Conservation (phyloP, 2,113 vertebrate species). For the Bostrychus sinensis region DNA sequence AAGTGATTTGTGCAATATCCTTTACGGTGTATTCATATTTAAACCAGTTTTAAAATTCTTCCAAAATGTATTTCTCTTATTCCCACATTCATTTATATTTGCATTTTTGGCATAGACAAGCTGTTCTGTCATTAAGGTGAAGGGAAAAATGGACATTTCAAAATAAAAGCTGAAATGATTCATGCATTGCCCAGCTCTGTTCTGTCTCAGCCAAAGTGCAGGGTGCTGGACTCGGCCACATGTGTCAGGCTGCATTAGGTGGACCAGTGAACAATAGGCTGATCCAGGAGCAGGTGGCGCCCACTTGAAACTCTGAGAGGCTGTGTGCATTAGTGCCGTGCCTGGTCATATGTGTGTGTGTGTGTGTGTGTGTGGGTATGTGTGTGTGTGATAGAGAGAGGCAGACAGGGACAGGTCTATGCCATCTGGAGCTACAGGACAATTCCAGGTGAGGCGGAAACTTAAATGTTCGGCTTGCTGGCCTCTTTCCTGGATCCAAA, state of each 20-base stretch:
- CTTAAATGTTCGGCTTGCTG: slow-evolving; percentile 55
- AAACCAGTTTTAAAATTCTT: background rate
- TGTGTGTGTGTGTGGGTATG: slow-evolving; percentile 15
- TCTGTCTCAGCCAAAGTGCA: slow-evolving; percentile 60
- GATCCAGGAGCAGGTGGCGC: slow-evolving; percentile 73
- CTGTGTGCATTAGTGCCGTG: slow-evolving; percentile 47
- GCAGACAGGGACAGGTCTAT: slow-evolving; percentile 37
- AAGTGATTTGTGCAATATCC: background rate
- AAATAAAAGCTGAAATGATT: slow-evolving; percentile 57
- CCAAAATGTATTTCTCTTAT: background rate
- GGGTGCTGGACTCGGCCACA: slow-evolving; percentile 63
- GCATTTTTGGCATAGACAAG: slow-evolving; percentile 12
- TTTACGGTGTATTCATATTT: background rate
- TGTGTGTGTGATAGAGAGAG: slow-evolving; percentile 22
- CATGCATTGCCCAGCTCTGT: slow-evolving; percentile 49
- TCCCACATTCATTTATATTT: slow-evolving; percentile 1
- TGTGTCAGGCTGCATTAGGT: slow-evolving; percentile 73
- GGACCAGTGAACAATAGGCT: slow-evolving; percentile 69
- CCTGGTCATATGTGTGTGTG: slow-evolving; percentile 15
- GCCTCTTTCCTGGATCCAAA: slow-evolving; percentile 54
- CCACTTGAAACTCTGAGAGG: slow-evolving; percentile 66
- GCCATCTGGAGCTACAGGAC: slow-evolving; percentile 69
- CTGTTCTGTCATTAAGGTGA: slow-evolving; percentile 24
- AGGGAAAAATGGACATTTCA: slow-evolving; percentile 27
- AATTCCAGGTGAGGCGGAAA: slow-evolving; percentile 72